A percentile compares a stretch with the other conserved stretches of the same genome.
phyloP scores from a whole-genome alignment of 2,113 vertebrate species.

The Motacilla tschutschensis region DNA sequence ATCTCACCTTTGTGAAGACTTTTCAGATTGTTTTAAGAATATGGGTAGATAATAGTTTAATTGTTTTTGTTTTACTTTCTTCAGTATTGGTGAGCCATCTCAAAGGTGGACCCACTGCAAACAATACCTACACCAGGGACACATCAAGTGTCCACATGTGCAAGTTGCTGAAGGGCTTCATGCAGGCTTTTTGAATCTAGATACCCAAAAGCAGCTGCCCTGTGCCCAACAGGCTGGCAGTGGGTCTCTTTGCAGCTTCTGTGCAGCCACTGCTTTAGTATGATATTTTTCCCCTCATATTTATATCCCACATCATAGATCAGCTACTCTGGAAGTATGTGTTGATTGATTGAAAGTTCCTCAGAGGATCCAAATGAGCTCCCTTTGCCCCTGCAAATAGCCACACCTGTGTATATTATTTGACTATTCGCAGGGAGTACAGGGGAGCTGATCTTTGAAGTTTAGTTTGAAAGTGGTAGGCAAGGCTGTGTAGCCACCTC shows the following conservation, averaged over 20 bases:
- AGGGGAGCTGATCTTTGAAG: background rate
- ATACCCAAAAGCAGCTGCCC: background rate
- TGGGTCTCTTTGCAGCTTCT: background rate
- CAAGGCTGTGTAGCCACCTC: background rate
- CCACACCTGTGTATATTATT: background rate
- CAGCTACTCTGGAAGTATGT: background rate
- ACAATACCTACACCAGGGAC: background rate
- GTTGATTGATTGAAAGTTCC: background rate
- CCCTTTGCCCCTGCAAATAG: background rate
- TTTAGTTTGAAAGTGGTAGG: background rate
- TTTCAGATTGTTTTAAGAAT: background rate
- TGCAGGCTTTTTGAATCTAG: background rate
- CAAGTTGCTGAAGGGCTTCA: background rate
- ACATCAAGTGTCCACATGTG: background rate
- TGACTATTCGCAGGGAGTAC: background rate
- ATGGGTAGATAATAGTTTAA: background rate
- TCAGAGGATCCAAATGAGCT: background rate
- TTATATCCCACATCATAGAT: background rate
- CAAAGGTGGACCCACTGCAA: background rate
- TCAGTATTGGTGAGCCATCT: background rate
- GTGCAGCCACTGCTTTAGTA: background rate
- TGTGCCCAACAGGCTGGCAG: background rate
- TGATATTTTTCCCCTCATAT: background rate
- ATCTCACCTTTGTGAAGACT: background rate
- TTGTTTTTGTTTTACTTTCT: background rate